These are phyloP conservation scores for Pagrus major DNA, from an alignment of 2,113 vertebrate genomes.

Conservation along the genomic window DNA sequence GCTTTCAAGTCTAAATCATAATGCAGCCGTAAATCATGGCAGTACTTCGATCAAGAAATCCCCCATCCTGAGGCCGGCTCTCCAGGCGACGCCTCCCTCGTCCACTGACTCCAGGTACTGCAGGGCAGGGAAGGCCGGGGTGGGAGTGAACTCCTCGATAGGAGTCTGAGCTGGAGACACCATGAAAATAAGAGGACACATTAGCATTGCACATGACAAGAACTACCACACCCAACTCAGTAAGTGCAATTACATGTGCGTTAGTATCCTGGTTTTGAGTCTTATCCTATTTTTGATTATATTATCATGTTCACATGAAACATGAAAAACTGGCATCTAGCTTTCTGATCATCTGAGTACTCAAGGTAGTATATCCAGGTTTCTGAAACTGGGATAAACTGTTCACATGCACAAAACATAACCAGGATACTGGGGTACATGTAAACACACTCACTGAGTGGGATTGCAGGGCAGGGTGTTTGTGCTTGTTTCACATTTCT, in stretches of 20 bases:
- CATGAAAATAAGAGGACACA: background rate
- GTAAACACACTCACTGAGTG: too few species aligned
- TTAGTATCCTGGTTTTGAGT: too few species aligned
- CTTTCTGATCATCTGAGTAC: too few species aligned
- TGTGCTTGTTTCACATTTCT: conserved; percentile 42
- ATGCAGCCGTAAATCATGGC: background rate
- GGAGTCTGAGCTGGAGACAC: conserved; percentile 90
- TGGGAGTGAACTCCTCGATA: conserved; percentile 95
- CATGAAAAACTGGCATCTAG: too few species aligned
- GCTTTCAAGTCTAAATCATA: background rate
- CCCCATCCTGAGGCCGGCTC: conserved; percentile 93
- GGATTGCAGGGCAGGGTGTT: background rate
- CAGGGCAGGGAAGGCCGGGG: conserved; percentile 92
- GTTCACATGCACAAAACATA: too few species aligned
- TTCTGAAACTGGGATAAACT: too few species aligned
- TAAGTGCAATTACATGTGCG: too few species aligned
- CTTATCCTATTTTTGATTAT: too few species aligned
- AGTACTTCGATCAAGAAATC: conserved; percentile 95
- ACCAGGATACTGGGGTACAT: too few species aligned
- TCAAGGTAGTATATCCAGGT: too few species aligned
- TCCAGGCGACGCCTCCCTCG: conserved; percentile 94
- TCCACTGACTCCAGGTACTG: conserved; percentile 95
- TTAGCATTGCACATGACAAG: background rate
- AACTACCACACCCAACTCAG: too few species aligned
- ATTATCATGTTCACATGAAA: too few species aligned